Percentiles rank a stretch among this genome's conserved stretches.
phyloP scores from a whole-genome alignment of 2,113 vertebrate genomes.

The Amphiprion ocellaris region DNA sequence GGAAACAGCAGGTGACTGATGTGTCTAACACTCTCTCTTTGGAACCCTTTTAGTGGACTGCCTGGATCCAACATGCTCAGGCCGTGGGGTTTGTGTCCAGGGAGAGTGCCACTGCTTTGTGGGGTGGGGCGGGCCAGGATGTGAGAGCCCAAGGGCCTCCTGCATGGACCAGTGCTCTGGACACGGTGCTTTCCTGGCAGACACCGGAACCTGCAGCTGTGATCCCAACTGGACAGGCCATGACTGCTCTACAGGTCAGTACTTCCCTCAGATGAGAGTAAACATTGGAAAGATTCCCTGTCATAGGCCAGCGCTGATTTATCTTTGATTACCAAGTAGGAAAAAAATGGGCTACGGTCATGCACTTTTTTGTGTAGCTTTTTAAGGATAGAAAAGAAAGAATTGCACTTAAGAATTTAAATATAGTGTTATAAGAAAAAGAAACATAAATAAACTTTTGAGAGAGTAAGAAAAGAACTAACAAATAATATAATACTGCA shows the following conservation, averaged over 20 bases:
- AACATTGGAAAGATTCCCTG: conserved; percentile 29
- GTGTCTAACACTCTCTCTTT: conserved; percentile 56
- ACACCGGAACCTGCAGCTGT: conserved; percentile 93
- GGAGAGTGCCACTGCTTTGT: conserved; percentile 97
- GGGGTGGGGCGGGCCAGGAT: conserved; percentile 96
- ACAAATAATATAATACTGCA: background rate
- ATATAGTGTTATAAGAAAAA: background rate
- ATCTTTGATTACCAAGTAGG: conserved; percentile 13
- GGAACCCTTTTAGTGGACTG: conserved; percentile 91
- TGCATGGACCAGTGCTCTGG: conserved; percentile 98
- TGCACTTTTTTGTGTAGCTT: background rate
- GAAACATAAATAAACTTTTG: no score
- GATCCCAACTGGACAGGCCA: conserved; percentile 97
- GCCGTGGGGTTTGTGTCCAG: conserved; percentile 94
- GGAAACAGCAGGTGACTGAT: conserved; percentile 57
- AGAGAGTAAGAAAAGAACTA: background rate
- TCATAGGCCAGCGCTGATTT: conserved; percentile 9
- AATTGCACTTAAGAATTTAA: background rate
- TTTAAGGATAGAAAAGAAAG: background rate
- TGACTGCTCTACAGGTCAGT: conserved; percentile 94
- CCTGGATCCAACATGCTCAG: conserved; percentile 95
- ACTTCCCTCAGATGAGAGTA: conserved; percentile 33
- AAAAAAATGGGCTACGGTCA: background rate
- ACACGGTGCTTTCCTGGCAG: conserved; percentile 92
- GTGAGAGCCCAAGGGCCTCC: conserved; percentile 93